These are phyloP conservation scores for Ibycter americanus DNA, from an alignment of 2,797 vertebrate species.

Conservation along the genomic window DNA sequence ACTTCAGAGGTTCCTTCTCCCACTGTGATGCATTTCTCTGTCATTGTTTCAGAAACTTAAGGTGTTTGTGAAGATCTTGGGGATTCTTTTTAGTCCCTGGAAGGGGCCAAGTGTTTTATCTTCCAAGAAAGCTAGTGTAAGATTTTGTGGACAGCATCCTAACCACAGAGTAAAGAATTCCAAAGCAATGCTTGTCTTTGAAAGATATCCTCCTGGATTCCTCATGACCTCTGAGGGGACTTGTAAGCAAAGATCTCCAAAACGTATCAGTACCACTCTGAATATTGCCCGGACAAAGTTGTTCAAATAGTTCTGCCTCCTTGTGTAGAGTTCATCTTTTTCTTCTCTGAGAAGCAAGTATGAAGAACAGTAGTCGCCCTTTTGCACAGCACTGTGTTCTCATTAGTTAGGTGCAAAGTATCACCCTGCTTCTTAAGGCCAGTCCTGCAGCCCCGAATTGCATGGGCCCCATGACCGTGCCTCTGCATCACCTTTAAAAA, in stretches of 20 bases:
- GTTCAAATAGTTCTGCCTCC: not conserved
- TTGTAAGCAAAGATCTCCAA: not conserved
- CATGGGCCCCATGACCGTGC: fast-evolving
- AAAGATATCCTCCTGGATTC: not conserved
- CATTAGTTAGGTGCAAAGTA: not conserved
- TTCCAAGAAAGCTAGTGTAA: not conserved
- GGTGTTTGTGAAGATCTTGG: not conserved
- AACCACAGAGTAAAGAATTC: not conserved
- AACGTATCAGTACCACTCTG: not conserved
- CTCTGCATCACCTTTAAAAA: not conserved
- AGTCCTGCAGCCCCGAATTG: not conserved
- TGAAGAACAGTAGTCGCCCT: not conserved
- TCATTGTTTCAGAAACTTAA: not conserved
- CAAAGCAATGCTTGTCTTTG: not conserved
- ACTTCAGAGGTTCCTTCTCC: not conserved
- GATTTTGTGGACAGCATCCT: not conserved
- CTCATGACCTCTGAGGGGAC: not conserved
- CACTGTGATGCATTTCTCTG: not conserved
- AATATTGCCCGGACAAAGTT: not conserved
- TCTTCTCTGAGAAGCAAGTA: not conserved
- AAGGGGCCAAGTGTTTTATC: not conserved
- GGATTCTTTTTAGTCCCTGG: not conserved
- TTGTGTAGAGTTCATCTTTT: not conserved
- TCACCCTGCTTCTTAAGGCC: not conserved
- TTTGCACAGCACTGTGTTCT: not conserved